A percentile compares a stretch with the other conserved stretches of the same genome.
Conservation (phyloP, 2,888 invertebrate species). For the Drosophila putrida region DNA sequence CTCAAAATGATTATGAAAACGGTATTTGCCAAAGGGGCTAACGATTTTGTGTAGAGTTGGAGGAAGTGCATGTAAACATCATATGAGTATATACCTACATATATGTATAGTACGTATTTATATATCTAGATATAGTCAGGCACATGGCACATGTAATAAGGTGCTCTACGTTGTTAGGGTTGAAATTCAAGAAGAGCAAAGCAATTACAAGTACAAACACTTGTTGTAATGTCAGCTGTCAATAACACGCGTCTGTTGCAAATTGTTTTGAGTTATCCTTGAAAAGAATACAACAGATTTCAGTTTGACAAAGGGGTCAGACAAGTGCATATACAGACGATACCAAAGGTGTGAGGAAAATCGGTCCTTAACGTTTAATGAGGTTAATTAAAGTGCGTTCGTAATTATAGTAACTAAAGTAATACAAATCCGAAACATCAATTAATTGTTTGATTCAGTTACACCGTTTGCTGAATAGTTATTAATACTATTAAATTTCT, state of each 20-base stretch:
- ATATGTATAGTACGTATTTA: neutral
- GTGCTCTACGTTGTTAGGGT: constrained; percentile 39
- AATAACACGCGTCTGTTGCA: constrained; percentile 67
- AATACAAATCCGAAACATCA: neutral
- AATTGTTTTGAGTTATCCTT: constrained; percentile 37
- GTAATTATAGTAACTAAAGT: neutral
- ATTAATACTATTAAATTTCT: too few relatives aligned
- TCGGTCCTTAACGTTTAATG: neutral
- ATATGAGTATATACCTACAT: constrained; percentile 3
- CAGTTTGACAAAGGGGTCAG: constrained; percentile 7
- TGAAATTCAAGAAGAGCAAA: constrained; percentile 51
- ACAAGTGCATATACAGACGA: constrained; percentile 2
- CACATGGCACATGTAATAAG: constrained; percentile 36
- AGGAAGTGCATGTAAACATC: constrained; percentile 35
- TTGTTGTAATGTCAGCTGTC: constrained; percentile 80
- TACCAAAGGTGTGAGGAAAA: constrained; percentile 3
- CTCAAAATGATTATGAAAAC: constrained; percentile 67
- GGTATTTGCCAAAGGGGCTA: constrained; percentile 40
- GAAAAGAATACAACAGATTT: constrained; percentile 24
- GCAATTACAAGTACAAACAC: constrained; percentile 71
- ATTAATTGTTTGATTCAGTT: neutral
- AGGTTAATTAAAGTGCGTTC: neutral
- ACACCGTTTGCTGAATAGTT: too few relatives aligned
- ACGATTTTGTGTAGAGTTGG: constrained; percentile 15
- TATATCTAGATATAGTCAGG: constrained; percentile 18